Percentiles rank a stretch among this genome's conserved stretches.
These are phyloP conservation scores for Pseudopleuronectes americanus DNA, from an alignment of 2,797 vertebrate species.

Conservation along the genomic window DNA sequence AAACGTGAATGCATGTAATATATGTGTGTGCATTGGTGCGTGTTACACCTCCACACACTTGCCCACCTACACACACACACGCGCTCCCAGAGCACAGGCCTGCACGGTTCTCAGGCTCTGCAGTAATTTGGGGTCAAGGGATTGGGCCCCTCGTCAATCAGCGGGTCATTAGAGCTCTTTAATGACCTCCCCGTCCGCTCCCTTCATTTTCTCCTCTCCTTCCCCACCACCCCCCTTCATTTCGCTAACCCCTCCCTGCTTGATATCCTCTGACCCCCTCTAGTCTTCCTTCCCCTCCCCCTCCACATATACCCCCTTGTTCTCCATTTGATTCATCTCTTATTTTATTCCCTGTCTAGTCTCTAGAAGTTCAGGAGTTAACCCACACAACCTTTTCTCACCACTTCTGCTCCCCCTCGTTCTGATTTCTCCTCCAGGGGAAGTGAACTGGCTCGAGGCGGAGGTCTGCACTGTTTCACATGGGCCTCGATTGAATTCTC, in stretches of 20 bases:
- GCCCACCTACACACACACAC: slow-evolving; percentile 28
- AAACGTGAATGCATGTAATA: background rate
- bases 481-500: slow-evolving; percentile 44
- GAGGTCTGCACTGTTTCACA: slow-evolving; percentile 67
- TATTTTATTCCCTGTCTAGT: slow-evolving; percentile 30
- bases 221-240: slow-evolving; percentile 15
- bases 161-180: slow-evolving; percentile 84
- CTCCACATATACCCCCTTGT: background rate
- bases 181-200: slow-evolving; percentile 61
- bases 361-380: slow-evolving; percentile 24
- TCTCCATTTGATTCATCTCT: slow-evolving; percentile 20
- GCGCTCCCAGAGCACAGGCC: slow-evolving; percentile 31
- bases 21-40: background rate
- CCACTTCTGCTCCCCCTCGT: slow-evolving; percentile 20
- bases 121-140: slow-evolving; percentile 83
- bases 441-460: slow-evolving; percentile 46
- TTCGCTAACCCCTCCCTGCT: slow-evolving; percentile 23
- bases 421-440: slow-evolving; percentile 58
- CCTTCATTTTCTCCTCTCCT: slow-evolving; percentile 40
- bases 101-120: slow-evolving; percentile 80
- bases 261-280: slow-evolving; percentile 29
- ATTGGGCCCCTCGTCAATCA: slow-evolving; percentile 84
- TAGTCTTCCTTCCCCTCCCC: slow-evolving; percentile 6
- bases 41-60: slow-evolving; percentile 32
- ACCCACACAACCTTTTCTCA: slow-evolving; percentile 17